These are phyloP conservation scores for Mastacembelus armatus DNA, from an alignment of 2,797 vertebrate species.

Conservation along the genomic window DNA sequence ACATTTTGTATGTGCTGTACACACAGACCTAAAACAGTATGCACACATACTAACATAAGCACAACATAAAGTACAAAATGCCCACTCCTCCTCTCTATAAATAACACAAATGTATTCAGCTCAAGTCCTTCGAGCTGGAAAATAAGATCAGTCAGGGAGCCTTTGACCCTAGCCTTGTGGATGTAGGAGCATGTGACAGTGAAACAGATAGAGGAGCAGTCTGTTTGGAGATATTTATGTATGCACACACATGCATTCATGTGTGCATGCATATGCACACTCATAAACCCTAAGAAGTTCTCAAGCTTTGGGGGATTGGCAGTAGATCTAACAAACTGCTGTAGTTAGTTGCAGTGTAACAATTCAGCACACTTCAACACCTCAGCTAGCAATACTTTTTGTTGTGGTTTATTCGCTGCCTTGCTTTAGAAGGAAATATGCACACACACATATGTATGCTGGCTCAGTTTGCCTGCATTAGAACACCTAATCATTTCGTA, in stretches of 20 bases:
- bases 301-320: constrained; percentile 61
- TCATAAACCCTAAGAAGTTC: constrained; percentile 57
- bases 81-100: constrained; percentile 60
- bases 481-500: constrained; percentile 29
- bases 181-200: constrained; percentile 70
- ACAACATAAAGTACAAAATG: constrained; percentile 62
- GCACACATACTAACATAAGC: constrained; percentile 41
- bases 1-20: neutral
- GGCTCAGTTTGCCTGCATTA: constrained; percentile 37
- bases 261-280: constrained; percentile 45
- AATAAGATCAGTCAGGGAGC: constrained; percentile 83
- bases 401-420: constrained; percentile 54
- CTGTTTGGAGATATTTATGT: constrained; percentile 61
- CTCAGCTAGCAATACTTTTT: constrained; percentile 46
- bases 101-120: constrained; percentile 80
- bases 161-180: constrained; percentile 79
- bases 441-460: constrained; percentile 2
- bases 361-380: constrained; percentile 60
- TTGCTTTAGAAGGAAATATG: constrained; percentile 21
- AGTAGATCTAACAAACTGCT: constrained; percentile 60
- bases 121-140: constrained; percentile 77
- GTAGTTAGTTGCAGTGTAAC: constrained; percentile 58
- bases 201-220: constrained; percentile 57
- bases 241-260: constrained; percentile 59
- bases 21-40: constrained; percentile 35